Percentiles rank a stretch among this genome's conserved stretches.
phyloP scores from a whole-genome alignment of 2,888 invertebrate genomes.

The Cheilosia vulpina region DNA sequence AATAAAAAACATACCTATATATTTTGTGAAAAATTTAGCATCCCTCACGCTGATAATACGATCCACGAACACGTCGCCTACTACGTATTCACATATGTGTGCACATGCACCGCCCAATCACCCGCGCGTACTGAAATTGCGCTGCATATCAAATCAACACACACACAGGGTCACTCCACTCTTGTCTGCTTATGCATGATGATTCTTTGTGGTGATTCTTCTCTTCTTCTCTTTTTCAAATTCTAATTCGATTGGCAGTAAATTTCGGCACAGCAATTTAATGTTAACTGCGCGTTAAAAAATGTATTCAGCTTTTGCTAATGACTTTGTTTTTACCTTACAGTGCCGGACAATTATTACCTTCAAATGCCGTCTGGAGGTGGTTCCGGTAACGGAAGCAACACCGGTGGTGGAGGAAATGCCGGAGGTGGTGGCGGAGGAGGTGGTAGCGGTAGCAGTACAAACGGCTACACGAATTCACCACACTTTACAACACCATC shows the following conservation, averaged over 20 bases:
- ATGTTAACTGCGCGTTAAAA: conserved; percentile 64
- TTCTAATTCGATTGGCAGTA: conserved; percentile 67
- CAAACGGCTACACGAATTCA: conserved; percentile 76
- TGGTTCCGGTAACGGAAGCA: conserved; percentile 77
- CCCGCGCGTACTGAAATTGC: conserved; percentile 54
- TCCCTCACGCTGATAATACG: conserved; percentile 66
- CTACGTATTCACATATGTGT: conserved; percentile 14
- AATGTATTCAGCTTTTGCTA: conserved; percentile 6
- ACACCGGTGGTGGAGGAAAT: conserved; percentile 62
- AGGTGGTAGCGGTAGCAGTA: conserved; percentile 74
- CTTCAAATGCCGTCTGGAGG: conserved; percentile 79
- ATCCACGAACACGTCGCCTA: conserved; percentile 50
- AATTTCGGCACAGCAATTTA: conserved; percentile 54
- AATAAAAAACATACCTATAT: conserved; percentile 15
- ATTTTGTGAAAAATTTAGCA: conserved; percentile 66
- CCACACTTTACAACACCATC: conserved; percentile 83
- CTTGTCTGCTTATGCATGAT: conserved; percentile 15
- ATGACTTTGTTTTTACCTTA: conserved; percentile 67
- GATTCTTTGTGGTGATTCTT: conserved; percentile 28
- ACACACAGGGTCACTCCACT: conserved; percentile 28
- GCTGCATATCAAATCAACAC: conserved; percentile 43
- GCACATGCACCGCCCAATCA: conserved; percentile 52
- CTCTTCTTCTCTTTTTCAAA: too few relatives aligned
- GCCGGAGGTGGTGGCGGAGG: conserved; percentile 75
- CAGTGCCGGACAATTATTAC: conserved; percentile 87